Evolutionary conservation across 2,888 invertebrate species (phyloP).

Genomic region (Euphydryas editha): DNA sequence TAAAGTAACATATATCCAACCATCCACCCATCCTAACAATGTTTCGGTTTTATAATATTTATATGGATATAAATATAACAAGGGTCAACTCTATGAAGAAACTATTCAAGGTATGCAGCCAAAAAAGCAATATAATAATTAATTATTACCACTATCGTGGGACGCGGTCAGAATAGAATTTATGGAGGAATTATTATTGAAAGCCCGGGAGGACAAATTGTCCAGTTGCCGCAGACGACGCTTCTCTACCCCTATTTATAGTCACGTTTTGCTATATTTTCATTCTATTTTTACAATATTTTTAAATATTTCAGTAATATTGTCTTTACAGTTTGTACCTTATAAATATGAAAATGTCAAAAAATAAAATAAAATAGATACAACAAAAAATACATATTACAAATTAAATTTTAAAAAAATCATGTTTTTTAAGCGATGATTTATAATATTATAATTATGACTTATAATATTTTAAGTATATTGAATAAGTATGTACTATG

Average conservation of each 20-base stretch:
- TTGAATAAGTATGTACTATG: no score
- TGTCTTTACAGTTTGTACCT: neutral
- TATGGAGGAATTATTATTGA: conserved; percentile 74
- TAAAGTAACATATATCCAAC: no score
- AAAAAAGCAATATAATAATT: conserved; percentile 74
- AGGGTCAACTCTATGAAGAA: conserved; percentile 61
- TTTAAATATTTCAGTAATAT: conserved; percentile 6
- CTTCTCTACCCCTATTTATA: conserved; percentile 34
- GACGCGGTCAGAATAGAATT: conserved; percentile 64
- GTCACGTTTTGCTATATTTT: conserved; percentile 41
- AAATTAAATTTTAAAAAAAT: no score
- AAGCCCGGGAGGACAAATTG: conserved; percentile 68
- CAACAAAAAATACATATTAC: no score
- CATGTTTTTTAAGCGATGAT: no score
- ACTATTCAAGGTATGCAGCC: conserved; percentile 63
- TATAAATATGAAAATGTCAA: neutral
- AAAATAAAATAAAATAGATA: no score
- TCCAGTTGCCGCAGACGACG: conserved; percentile 55
- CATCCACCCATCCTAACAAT: no score
- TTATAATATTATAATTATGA: no score
- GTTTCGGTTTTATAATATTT: neutral
- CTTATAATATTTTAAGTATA: no score
- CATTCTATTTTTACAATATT: conserved; percentile 14
- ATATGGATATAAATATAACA: neutral
- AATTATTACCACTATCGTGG: conserved; percentile 60